Evolutionary conservation across 2,113 vertebrate genomes (phyloP).

Genomic region (Mormyrus lacerda): DNA sequence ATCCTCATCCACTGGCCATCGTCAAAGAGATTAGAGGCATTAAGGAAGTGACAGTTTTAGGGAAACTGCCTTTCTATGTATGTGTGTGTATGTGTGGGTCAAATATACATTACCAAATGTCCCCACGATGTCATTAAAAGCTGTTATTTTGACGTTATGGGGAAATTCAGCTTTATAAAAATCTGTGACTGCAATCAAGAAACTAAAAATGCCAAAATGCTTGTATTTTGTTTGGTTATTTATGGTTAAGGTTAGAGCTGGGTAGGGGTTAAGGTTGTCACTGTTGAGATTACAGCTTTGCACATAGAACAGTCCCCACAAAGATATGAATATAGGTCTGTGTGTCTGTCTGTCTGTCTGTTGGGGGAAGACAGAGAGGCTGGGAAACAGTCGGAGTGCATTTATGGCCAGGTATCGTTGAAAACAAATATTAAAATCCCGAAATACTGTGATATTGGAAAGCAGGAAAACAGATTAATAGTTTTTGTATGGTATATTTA

Average conservation of each 20-base stretch:
- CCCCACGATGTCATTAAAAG: too few relatives aligned
- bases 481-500: conserved; percentile 13
- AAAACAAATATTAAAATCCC: neutral
- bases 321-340: too few relatives aligned
- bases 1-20: neutral
- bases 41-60: neutral
- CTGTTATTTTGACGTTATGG: too few relatives aligned
- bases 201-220: too few relatives aligned
- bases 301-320: too few relatives aligned
- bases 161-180: too few relatives aligned
- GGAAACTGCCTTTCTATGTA: neutral
- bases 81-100: neutral
- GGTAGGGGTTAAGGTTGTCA: too few relatives aligned
- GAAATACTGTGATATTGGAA: neutral
- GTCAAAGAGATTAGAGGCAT: neutral
- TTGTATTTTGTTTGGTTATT: too few relatives aligned
- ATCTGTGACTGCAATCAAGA: too few relatives aligned
- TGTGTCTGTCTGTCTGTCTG: neutral
- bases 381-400: neutral
- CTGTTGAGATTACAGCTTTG: too few relatives aligned
- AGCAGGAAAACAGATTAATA: neutral
- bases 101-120: too few relatives aligned
- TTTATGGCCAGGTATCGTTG: neutral
- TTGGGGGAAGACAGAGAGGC: neutral
- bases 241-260: too few relatives aligned